These are phyloP conservation scores for Catocala sponsa DNA, from an alignment of 2,888 invertebrate genomes.

Conservation along the genomic window DNA sequence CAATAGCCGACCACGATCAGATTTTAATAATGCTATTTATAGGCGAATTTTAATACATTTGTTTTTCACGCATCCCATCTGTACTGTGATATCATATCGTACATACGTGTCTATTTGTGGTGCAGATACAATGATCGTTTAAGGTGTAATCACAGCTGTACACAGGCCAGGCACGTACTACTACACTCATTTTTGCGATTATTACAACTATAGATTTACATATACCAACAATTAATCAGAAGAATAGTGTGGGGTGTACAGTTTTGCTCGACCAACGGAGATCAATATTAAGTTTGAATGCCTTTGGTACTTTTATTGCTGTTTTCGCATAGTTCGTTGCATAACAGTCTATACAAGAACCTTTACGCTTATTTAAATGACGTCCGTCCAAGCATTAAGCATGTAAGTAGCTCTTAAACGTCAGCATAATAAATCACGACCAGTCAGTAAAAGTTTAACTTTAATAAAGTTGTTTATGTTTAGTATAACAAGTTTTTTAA, in stretches of 20 bases:
- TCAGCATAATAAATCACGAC: slow-evolving; percentile 23
- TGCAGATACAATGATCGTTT: neutral
- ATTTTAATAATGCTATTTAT: slow-evolving; percentile 74
- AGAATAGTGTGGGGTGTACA: too few species aligned
- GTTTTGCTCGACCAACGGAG: too few species aligned
- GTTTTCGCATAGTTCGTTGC: neutral
- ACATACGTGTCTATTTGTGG: slow-evolving; percentile 8
- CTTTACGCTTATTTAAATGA: slow-evolving; percentile 4
- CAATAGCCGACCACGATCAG: slow-evolving; percentile 68
- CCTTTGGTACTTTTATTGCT: too few species aligned
- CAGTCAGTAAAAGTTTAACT: slow-evolving; percentile 23
- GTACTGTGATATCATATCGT: slow-evolving; percentile 42
- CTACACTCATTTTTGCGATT: neutral
- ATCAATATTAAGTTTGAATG: too few species aligned
- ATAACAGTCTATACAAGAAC: neutral
- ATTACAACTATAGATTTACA: neutral
- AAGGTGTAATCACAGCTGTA: neutral
- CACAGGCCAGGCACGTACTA: neutral
- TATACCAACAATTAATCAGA: too few species aligned
- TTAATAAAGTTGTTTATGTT: slow-evolving; percentile 35
- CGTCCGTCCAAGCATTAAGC: slow-evolving; percentile 1
- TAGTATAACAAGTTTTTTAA: slow-evolving; percentile 34
- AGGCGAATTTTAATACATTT: slow-evolving; percentile 65
- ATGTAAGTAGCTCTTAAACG: slow-evolving; percentile 11
- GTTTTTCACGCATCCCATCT: slow-evolving; percentile 55